Evolutionary conservation across 2,113 vertebrate genomes (phyloP).

Genomic region (Axis porcinus): DNA sequence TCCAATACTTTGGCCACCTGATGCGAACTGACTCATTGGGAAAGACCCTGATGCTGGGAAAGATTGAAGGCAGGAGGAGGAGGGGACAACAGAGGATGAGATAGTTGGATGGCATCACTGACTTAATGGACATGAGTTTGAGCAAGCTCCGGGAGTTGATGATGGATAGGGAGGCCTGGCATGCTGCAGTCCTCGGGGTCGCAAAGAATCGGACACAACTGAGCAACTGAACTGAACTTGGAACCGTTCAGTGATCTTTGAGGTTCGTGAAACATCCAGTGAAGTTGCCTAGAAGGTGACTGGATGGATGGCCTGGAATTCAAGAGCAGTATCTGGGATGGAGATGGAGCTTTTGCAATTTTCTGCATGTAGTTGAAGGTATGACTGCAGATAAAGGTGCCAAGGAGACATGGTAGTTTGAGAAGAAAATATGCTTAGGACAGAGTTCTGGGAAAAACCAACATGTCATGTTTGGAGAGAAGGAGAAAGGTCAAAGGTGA

Average conservation of each 20-base stretch:
- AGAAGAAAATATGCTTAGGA: neutral
- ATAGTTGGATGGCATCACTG: neutral
- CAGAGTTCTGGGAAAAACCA: neutral
- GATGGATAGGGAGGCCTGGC: neutral
- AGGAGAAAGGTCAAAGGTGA: neutral
- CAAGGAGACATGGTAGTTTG: neutral
- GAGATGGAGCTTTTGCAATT: neutral
- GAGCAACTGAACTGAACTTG: neutral
- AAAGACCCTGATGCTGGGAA: neutral
- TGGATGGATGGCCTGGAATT: neutral
- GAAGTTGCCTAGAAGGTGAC: neutral
- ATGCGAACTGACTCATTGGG: neutral
- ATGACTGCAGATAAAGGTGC: neutral
- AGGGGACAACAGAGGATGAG: neutral
- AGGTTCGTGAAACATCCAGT: neutral
- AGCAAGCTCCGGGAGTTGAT: neutral
- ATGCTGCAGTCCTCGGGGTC: neutral
- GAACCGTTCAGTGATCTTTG: neutral
- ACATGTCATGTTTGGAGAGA: neutral
- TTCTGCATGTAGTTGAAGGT: neutral
- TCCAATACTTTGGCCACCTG: neutral
- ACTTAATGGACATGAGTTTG: neutral
- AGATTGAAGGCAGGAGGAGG: neutral
- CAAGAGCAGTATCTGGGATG: neutral
- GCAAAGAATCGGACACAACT: neutral